phyloP scores from a whole-genome alignment of 2,113 vertebrate species.

The Mohoua ochrocephala region DNA sequence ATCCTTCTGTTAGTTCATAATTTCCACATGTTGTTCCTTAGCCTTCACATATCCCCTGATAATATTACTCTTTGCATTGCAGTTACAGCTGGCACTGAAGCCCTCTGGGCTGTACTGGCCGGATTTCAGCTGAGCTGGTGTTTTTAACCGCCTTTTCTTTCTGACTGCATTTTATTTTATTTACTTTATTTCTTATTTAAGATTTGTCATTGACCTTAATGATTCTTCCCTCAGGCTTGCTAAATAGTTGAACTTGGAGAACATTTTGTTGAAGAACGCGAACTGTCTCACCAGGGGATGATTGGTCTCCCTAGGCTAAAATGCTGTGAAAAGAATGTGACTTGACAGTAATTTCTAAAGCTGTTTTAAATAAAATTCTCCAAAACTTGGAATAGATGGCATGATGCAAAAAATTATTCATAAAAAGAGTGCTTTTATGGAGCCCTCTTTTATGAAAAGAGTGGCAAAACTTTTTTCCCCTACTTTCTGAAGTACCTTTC shows the following conservation, averaged over 20 bases:
- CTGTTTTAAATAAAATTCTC: constrained; percentile 29
- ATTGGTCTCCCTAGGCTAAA: constrained; percentile 4
- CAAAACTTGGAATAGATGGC: neutral
- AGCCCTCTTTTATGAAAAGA: neutral
- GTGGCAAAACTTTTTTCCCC: neutral
- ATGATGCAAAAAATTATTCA: neutral
- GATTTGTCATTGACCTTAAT: neutral
- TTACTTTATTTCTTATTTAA: neutral
- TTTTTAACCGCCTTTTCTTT: neutral
- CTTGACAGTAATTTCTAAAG: constrained; percentile 28
- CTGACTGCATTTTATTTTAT: neutral
- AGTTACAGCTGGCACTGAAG: constrained; percentile 1
- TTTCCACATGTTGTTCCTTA: constrained; percentile 3
- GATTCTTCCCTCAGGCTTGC: constrained; percentile 14
- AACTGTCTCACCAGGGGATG: neutral
- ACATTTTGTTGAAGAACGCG: neutral
- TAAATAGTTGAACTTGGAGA: neutral
- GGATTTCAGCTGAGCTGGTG: constrained; percentile 19
- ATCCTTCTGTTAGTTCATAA: neutral
- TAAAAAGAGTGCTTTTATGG: neutral
- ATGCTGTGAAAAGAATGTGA: constrained; percentile 12
- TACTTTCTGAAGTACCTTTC: neutral
- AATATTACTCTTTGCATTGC: neutral
- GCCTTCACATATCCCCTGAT: neutral
- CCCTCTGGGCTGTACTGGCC: neutral